Evolutionary conservation across 1,140 invertebrate genomes (phyloP).

Genomic region (Lepeophtheirus salmonis): DNA sequence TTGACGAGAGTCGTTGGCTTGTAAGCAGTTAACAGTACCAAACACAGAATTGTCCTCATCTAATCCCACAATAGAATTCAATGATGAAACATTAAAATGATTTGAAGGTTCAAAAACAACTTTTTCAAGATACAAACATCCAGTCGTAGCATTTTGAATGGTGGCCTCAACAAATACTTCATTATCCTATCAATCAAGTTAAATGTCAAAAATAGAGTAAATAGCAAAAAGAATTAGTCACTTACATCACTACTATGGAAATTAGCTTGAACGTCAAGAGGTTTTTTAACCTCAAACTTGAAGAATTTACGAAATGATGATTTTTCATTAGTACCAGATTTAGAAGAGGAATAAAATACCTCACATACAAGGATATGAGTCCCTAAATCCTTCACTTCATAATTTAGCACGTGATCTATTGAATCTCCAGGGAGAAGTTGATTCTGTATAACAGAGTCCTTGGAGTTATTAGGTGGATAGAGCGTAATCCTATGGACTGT

Average conservation of each 20-base stretch:
- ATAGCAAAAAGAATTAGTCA: neutral
- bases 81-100: constrained; percentile 42
- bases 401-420: constrained; percentile 81
- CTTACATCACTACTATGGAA: constrained; percentile 83
- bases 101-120: constrained; percentile 74
- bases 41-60: constrained; percentile 51
- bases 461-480: constrained; percentile 34
- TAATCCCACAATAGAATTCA: constrained; percentile 20
- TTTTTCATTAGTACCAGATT: constrained; percentile 39
- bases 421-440: constrained; percentile 60
- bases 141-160: constrained; percentile 78
- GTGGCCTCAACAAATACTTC: constrained; percentile 93
- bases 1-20: constrained; percentile 46
- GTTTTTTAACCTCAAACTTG: constrained; percentile 94
- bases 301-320: constrained; percentile 74
- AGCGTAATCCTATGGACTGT: constrained; percentile 57
- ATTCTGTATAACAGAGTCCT: constrained; percentile 29
- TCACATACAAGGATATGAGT: constrained; percentile 93
- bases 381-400: constrained; percentile 95
- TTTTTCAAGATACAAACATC: constrained; percentile 74
- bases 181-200: constrained; percentile 44
- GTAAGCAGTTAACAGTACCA: constrained; percentile 58
- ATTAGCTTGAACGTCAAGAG: constrained; percentile 93
- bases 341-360: constrained; percentile 60
- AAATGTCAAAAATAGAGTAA: neutral